Percentiles rank a stretch among this genome's conserved stretches.
Evolutionary conservation across 35 echinoderm and acorn worm species (phyloP).

Genomic region (Lytechinus variegatus): DNA sequence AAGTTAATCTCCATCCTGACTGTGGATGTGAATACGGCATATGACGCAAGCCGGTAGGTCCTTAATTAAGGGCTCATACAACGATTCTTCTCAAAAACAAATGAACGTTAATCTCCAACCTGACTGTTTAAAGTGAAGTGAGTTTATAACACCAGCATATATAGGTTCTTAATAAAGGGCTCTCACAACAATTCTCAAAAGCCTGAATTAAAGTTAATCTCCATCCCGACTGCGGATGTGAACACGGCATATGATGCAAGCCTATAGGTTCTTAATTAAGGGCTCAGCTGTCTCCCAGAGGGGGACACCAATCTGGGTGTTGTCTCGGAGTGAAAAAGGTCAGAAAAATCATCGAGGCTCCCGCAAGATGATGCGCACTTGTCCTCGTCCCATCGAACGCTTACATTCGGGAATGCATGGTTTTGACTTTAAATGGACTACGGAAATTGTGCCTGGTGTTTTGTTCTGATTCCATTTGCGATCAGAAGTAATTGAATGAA

Average conservation of each 20-base stretch:
- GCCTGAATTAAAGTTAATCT: not conserved
- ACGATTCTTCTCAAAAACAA: too few relatives aligned
- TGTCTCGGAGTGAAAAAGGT: not conserved
- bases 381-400: not conserved
- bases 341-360: not conserved
- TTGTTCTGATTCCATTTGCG: not conserved
- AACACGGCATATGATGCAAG: not conserved
- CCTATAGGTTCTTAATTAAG: conserved; percentile 4
- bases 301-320: not conserved
- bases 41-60: too few relatives aligned
- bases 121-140: too few relatives aligned
- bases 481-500: too few relatives aligned
- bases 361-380: not conserved
- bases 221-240: not conserved
- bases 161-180: too few relatives aligned
- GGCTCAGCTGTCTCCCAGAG: conserved; percentile 6
- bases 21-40: too few relatives aligned
- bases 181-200: too few relatives aligned
- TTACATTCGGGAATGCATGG: not conserved
- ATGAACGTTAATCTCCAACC: too few relatives aligned
- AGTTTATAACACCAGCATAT: too few relatives aligned
- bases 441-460: not conserved
- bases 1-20: too few relatives aligned
- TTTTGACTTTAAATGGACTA: not conserved
- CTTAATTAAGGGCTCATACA: not conserved